phyloP scores from a whole-genome alignment of 2,113 vertebrate genomes.

The Epinephelus lanceolatus region DNA sequence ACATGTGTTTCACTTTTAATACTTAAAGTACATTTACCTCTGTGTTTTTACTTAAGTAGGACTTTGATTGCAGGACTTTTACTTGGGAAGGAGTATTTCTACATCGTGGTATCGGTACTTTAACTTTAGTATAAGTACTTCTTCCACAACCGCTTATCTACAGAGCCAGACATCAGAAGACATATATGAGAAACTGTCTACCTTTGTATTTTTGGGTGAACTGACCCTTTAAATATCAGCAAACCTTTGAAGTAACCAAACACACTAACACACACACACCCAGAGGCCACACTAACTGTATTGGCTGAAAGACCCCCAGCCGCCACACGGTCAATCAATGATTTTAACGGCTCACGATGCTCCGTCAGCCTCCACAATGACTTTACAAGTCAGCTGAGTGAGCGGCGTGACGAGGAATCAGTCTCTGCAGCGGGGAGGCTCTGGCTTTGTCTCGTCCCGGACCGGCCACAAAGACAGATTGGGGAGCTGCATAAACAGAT shows the following conservation, averaged over 20 bases:
- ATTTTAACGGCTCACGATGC: constrained; percentile 91
- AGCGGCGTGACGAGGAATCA: constrained; percentile 83
- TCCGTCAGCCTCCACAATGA: constrained; percentile 91
- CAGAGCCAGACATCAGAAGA: not conserved
- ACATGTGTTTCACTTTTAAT: too few relatives aligned
- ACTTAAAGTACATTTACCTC: too few relatives aligned
- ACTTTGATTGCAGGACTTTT: not conserved
- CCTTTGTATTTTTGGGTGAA: not conserved
- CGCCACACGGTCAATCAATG: constrained; percentile 90
- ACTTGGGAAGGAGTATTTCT: not conserved
- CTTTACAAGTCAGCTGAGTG: constrained; percentile 93
- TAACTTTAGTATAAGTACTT: too few relatives aligned
- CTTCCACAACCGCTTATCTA: not conserved
- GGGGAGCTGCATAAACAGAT: constrained; percentile 97
- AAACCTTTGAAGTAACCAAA: not conserved
- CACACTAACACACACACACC: not conserved
- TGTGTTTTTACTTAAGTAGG: too few relatives aligned
- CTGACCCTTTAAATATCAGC: constrained; percentile 4
- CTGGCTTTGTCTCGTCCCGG: constrained; percentile 90
- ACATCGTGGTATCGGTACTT: not conserved
- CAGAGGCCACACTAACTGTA: constrained; percentile 66
- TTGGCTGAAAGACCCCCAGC: constrained; percentile 84
- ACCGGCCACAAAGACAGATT: constrained; percentile 90
- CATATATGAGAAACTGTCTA: not conserved
- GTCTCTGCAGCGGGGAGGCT: constrained; percentile 85